Percentiles rank a stretch among this genome's conserved stretches.
Conservation (phyloP, 2,797 vertebrate species). For the Coluber constrictor region DNA sequence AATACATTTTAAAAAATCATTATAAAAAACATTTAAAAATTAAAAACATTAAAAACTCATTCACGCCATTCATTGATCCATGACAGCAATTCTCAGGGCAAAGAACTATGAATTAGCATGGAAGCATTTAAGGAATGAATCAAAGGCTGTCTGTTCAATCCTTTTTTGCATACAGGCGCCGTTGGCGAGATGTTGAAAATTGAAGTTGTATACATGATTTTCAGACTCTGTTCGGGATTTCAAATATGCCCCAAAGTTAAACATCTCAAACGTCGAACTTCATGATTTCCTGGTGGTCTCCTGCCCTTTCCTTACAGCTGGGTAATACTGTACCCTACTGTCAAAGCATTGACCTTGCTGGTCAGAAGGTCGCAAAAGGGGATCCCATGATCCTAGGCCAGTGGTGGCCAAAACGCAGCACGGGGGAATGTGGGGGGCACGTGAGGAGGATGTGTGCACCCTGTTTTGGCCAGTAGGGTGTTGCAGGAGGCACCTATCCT, state of each 20-base stretch:
- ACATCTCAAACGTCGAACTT: neutral
- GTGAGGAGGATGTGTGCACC: no score
- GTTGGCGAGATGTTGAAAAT: neutral
- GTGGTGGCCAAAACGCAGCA: no score
- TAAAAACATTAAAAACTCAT: no score
- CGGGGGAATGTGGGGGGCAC: no score
- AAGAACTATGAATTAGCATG: fast-evolving
- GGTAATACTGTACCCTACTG: neutral
- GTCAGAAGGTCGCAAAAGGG: no score
- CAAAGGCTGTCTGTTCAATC: neutral
- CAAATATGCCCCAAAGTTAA: neutral
- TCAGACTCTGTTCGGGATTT: neutral
- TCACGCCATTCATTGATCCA: no score
- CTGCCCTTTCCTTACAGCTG: neutral
- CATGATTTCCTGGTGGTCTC: neutral
- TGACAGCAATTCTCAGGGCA: neutral
- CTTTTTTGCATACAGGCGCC: neutral
- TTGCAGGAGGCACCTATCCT: no score
- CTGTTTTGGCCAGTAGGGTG: no score
- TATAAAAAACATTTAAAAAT: no score
- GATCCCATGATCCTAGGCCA: no score
- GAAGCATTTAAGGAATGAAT: neutral
- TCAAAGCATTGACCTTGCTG: no score
- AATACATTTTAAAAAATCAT: no score
- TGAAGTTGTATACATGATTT: neutral